phyloP scores from a whole-genome alignment of 2,113 vertebrate species.

The Cynopterus brachyotis region DNA sequence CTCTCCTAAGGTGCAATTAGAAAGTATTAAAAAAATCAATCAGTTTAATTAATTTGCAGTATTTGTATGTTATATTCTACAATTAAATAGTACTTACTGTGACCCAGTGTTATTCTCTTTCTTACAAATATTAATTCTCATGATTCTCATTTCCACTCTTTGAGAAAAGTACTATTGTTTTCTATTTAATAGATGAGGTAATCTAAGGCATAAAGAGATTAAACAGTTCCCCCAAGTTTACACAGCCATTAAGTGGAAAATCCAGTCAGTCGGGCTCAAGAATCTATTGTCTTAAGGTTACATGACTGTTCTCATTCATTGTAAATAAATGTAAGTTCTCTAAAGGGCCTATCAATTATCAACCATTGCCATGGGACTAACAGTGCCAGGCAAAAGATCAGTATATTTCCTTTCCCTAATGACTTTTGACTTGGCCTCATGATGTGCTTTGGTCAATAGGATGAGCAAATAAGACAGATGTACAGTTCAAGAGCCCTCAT shows the following conservation, averaged over 20 bases:
- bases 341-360: neutral
- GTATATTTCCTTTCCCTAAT: accelerated
- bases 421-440: neutral
- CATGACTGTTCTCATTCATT: neutral
- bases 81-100: neutral
- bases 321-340: neutral
- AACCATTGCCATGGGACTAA: neutral
- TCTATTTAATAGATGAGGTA: neutral
- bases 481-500: neutral
- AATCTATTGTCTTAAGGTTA: neutral
- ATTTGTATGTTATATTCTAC: neutral
- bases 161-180: neutral
- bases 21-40: neutral
- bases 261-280: neutral
- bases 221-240: neutral
- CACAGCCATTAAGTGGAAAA: neutral
- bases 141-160: neutral
- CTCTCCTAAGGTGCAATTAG: neutral
- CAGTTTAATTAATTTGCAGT: neutral
- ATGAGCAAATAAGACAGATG: neutral
- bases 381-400: neutral
- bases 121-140: neutral
- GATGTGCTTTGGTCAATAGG: neutral
- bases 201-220: neutral
- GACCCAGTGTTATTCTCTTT: neutral